Percentiles rank a stretch among this genome's conserved stretches.
These are phyloP conservation scores for Neodontobutis hainanensis DNA, from an alignment of 2,113 vertebrate species.

Conservation along the genomic window DNA sequence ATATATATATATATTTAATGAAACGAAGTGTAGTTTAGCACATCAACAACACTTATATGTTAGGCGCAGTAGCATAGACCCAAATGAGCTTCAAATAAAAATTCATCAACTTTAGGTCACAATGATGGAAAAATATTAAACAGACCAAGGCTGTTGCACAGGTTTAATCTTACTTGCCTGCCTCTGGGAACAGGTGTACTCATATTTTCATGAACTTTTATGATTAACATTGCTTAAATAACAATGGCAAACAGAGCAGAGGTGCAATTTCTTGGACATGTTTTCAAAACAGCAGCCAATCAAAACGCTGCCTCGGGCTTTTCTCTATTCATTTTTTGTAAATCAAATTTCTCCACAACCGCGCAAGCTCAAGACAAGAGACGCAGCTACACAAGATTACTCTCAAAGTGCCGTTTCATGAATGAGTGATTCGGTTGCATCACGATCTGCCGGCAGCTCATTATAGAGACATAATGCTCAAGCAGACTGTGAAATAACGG, in stretches of 20 bases:
- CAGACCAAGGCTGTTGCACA: constrained; percentile 28
- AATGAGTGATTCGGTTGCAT: constrained; percentile 46
- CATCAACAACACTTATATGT: no score
- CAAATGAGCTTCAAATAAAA: constrained; percentile 9
- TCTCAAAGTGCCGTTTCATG: constrained; percentile 52
- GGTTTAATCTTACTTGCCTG: constrained; percentile 30
- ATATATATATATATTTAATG: no score
- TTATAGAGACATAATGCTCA: constrained; percentile 32
- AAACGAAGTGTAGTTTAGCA: no score
- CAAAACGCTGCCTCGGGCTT: constrained; percentile 37
- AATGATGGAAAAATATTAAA: background rate
- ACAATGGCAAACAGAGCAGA: constrained; percentile 30
- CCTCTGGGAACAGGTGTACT: constrained; percentile 27
- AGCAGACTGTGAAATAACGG: constrained; percentile 9
- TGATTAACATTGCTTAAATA: constrained; percentile 46
- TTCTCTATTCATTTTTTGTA: constrained; percentile 13
- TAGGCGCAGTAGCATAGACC: no score
- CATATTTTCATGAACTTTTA: constrained; percentile 25
- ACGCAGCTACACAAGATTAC: constrained; percentile 37
- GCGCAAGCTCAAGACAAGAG: constrained; percentile 13
- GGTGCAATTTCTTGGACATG: constrained; percentile 17
- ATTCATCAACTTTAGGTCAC: background rate
- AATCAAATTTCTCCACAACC: constrained; percentile 18
- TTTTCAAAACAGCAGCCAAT: constrained; percentile 50
- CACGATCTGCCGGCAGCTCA: constrained; percentile 36